Conservation (phyloP, 2,888 invertebrate species). For the Hermaeophaga mercurialis region DNA sequence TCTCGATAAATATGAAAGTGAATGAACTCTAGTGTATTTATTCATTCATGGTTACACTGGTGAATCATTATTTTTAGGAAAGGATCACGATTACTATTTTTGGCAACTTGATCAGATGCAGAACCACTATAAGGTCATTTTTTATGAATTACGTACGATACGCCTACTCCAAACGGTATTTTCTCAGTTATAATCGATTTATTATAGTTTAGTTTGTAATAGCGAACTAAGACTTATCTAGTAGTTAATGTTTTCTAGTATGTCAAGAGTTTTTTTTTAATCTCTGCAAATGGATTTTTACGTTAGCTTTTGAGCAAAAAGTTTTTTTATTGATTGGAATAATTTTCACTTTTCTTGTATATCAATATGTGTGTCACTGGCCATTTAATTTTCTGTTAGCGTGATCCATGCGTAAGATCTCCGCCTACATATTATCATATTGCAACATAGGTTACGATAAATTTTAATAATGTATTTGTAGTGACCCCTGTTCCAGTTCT, state of each 20-base stretch:
- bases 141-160: too few relatives aligned
- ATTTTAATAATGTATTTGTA: conserved; percentile 3
- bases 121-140: conserved; percentile 13
- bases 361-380: background rate
- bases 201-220: too few relatives aligned
- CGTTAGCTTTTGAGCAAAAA: too few relatives aligned
- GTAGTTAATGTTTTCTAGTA: too few relatives aligned
- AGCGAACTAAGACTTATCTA: too few relatives aligned
- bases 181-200: too few relatives aligned
- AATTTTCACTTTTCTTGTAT: background rate
- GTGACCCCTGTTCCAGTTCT: conserved; percentile 9
- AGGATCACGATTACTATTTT: conserved; percentile 26
- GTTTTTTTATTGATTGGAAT: too few relatives aligned
- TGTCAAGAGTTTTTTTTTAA: too few relatives aligned
- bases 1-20: conserved; percentile 25
- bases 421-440: conserved; percentile 4
- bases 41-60: conserved; percentile 20
- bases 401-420: conserved; percentile 4
- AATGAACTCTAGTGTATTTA: conserved; percentile 20
- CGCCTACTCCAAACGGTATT: background rate
- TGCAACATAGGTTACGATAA: conserved; percentile 4
- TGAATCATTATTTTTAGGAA: conserved; percentile 25
- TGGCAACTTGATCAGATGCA: conserved; percentile 22
- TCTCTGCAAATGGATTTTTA: too few relatives aligned
- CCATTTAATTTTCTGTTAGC: background rate